Evolutionary conservation across 2,888 invertebrate genomes (phyloP), one percentile per base, ranked within the genome.

Genomic region (Lymantria monacha): DNA sequence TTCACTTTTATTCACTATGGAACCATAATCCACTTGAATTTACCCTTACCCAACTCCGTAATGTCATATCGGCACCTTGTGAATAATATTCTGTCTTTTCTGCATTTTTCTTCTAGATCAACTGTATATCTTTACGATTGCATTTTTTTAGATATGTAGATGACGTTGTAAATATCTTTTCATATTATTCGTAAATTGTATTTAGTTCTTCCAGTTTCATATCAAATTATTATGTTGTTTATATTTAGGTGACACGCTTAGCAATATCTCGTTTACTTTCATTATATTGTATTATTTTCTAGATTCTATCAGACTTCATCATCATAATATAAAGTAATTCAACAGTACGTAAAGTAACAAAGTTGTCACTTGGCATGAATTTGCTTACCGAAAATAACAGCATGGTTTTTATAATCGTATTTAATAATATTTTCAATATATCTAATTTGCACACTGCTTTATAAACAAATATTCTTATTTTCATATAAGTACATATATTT

Each of bases 21-120:
- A 76, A 76, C 75, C 76, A 74, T 76, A 65, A 67, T 77, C 76
- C 81, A 74, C 74, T 77, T 66, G 59, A 76, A 44, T 60, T 40
- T 70, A 75, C 79, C 72, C 70, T 63, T 70, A 71, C 66, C 78
- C 69, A 69, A 70, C 66, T 74, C 82, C 69, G 81, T 80, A 72
- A 73, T 74, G 69, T 82, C 85, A 86, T 76, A 75, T 85, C 79
- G 77, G 90, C 90, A 90, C 90, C 79, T 83, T 89, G 90, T 91
- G 88, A 91, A 90, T 91, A 90, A 90, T 85, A 79, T 71, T 77
- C 83, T 85, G 68, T 87, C 81, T 83, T 71, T 83, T 79, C 79
- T 76, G 76, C 81, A 79, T 76, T 70, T 66, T 76, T 77, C 79
- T 74, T 77, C 74, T 73, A 75, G 70, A 63, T 54, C 65, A 60